Percentiles rank a stretch among this genome's conserved stretches.
phyloP scores from a whole-genome alignment of 2,888 invertebrate species.

The Nephrotoma flavescens region DNA sequence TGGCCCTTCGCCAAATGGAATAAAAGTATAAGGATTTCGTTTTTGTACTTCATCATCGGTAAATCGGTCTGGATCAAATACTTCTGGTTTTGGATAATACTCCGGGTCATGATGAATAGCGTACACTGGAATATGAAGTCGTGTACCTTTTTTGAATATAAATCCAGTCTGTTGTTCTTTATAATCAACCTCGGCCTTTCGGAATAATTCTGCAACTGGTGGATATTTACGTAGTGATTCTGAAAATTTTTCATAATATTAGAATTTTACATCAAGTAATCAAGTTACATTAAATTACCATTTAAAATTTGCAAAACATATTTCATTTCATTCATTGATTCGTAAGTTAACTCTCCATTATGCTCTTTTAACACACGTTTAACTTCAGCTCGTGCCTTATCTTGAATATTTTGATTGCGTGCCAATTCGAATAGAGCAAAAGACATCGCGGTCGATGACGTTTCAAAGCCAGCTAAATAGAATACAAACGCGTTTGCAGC shows the following conservation, averaged over 20 bases:
- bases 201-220: constrained; percentile 24
- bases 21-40: constrained; percentile 21
- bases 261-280: not conserved
- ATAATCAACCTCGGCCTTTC: not conserved
- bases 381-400: constrained; percentile 23
- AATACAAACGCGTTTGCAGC: constrained; percentile 33
- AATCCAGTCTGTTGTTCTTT: not conserved
- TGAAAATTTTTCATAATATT: constrained; percentile 17
- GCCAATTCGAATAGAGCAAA: constrained; percentile 29
- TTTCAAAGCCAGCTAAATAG: constrained; percentile 34
- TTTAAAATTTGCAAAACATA: constrained; percentile 30
- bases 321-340: constrained; percentile 27
- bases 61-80: constrained; percentile 42
- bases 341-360: constrained; percentile 27
- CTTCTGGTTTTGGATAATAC: constrained; percentile 39
- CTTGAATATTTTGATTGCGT: constrained; percentile 28
- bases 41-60: constrained; percentile 34
- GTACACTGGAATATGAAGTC: constrained; percentile 34
- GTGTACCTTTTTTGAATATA: constrained; percentile 24
- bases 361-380: constrained; percentile 20
- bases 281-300: constrained; percentile 21
- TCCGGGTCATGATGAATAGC: constrained; percentile 39
- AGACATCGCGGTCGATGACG: constrained; percentile 30
- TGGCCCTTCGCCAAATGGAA: constrained; percentile 14
- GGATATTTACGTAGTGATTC: constrained; percentile 37